Evolutionary conservation across 2,113 vertebrate genomes (phyloP).

Genomic region (Psittacus erithacus): DNA sequence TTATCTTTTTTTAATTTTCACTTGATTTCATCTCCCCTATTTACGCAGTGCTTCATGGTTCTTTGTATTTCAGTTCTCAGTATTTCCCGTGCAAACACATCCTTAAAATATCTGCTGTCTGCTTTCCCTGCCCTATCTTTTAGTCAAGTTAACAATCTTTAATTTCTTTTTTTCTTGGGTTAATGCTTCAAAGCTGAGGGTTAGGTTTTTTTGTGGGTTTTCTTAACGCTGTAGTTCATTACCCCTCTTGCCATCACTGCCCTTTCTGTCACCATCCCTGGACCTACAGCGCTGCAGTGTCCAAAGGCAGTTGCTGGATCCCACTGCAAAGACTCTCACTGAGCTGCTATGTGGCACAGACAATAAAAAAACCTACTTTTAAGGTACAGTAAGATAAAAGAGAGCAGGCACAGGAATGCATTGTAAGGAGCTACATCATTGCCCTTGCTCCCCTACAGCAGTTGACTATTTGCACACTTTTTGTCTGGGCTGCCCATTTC

Average conservation of each 20-base stretch:
- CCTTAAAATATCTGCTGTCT: background rate
- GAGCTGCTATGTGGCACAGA: background rate
- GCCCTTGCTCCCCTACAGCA: background rate
- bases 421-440: background rate
- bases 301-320: background rate
- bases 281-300: background rate
- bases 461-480: background rate
- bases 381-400: background rate
- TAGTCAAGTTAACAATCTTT: background rate
- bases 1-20: background rate
- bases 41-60: fast-evolving
- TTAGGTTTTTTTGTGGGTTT: background rate
- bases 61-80: background rate
- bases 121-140: background rate
- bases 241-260: background rate
- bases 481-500: background rate
- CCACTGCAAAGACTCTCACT: background rate
- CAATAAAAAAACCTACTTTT: background rate
- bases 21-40: background rate
- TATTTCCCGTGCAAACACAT: background rate
- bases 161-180: background rate
- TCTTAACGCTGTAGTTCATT: background rate
- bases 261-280: background rate
- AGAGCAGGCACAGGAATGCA: background rate
- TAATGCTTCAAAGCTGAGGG: background rate